A percentile compares a stretch with the other conserved stretches of the same genome.
These are phyloP conservation scores for Carcina quercana DNA, from an alignment of 2,888 invertebrate genomes.

Conservation along the genomic window DNA sequence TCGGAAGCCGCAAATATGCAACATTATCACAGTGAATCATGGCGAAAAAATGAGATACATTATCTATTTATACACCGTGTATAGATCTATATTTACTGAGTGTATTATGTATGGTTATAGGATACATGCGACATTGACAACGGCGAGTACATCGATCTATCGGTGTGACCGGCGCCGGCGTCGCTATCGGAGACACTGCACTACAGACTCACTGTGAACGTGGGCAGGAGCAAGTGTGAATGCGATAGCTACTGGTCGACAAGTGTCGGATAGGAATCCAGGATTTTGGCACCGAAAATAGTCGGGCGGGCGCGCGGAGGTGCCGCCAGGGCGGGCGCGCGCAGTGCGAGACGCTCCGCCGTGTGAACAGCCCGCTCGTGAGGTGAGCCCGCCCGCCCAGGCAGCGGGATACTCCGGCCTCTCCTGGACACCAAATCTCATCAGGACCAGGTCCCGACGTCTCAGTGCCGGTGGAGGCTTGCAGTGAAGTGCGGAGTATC, in stretches of 20 bases:
- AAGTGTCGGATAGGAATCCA: slow-evolving; percentile 61
- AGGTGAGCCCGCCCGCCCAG: slow-evolving; percentile 50
- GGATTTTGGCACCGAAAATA: slow-evolving; percentile 74
- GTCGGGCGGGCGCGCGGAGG: slow-evolving; percentile 60
- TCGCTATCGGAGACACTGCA: no score
- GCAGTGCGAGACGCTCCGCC: slow-evolving; percentile 75
- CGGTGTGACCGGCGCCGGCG: no score
- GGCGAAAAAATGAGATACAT: slow-evolving; percentile 19
- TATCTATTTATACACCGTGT: no score
- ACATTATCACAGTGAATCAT: slow-evolving; percentile 11
- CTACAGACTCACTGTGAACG: no score
- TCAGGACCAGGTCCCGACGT: slow-evolving; percentile 6
- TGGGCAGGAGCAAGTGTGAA: slow-evolving; percentile 35
- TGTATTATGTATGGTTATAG: no score
- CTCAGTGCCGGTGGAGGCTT: slow-evolving; percentile 15
- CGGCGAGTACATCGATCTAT: slow-evolving; percentile 29
- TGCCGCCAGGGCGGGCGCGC: slow-evolving; percentile 51
- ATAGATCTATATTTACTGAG: no score
- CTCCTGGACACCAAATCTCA: slow-evolving; percentile 14
- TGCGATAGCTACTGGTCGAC: no score
- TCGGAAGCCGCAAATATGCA: slow-evolving; percentile 29
- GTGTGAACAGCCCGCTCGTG: slow-evolving; percentile 70
- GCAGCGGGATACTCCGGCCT: slow-evolving; percentile 18
- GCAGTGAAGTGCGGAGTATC: slow-evolving; percentile 44
- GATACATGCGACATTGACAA: slow-evolving; percentile 30